Conservation (phyloP, 2,113 vertebrate species). For the Xiphophorus maculatus region DNA sequence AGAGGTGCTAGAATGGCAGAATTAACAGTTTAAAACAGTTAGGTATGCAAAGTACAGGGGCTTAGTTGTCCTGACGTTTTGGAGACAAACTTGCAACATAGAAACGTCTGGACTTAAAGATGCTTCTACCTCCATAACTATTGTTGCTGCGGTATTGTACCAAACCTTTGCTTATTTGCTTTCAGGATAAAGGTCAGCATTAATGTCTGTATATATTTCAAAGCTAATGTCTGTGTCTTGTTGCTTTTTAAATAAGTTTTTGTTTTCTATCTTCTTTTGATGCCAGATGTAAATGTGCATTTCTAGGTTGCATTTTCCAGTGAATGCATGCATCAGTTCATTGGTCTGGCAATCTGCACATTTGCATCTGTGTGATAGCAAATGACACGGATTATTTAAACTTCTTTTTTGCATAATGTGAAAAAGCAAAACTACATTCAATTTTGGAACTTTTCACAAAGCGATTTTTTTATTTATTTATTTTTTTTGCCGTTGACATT, state of each 20-base stretch:
- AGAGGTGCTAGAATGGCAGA: neutral
- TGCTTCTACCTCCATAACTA: too few species aligned
- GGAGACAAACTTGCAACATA: too few species aligned
- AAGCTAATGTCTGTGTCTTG: neutral
- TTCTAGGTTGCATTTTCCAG: neutral
- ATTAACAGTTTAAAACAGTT: too few species aligned
- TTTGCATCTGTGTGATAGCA: neutral
- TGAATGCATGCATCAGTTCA: neutral
- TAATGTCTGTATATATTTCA: neutral
- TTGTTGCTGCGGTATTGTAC: too few species aligned
- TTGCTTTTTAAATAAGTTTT: neutral
- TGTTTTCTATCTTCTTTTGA: neutral
- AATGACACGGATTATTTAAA: neutral
- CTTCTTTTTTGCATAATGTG: neutral
- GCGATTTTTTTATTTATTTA: too few species aligned
- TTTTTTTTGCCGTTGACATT: too few species aligned
- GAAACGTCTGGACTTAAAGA: too few species aligned
- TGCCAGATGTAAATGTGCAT: neutral
- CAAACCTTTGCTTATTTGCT: neutral
- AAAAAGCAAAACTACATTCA: neutral
- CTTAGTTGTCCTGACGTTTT: too few species aligned
- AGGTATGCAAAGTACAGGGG: too few species aligned
- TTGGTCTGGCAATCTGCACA: neutral
- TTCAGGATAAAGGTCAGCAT: neutral
- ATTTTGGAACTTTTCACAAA: neutral